Evolutionary conservation across 1,140 invertebrate species (phyloP), one percentile per base, ranked within the genome.

Genomic region (Sweltsa coloradensis): DNA sequence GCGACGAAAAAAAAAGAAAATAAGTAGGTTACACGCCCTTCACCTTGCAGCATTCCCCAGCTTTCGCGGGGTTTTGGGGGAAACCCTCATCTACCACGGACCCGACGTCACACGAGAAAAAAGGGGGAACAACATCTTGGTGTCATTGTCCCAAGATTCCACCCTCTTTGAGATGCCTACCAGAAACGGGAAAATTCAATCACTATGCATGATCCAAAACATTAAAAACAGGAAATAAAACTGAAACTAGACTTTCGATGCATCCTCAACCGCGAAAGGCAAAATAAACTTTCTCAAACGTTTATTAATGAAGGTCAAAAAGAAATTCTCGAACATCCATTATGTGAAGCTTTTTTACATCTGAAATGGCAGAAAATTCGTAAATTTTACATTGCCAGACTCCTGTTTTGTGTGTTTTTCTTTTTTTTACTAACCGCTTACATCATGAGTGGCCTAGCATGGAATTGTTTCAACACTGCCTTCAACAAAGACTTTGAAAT

Each of bases 291-390:
- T 86, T 55, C 65, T 89, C 22, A 85, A 85, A 86, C 82, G 0
- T 83, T 89, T 44, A 81, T 88, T 1, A 83, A 85, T 43, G 83
- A 86, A 61, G 83, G 85, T 0, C 85, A 88, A 56, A 86, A 86
- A 53, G 81, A 86, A 58, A 79, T 89, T 13, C 60, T 89, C 1
- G 70, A 85, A 42, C 86, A 89, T 69, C 86, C 86, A 0, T 58
- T 89, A 1, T 88, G 85, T 55, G 83, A 84, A 3, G 84, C 85
- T 0, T 89, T 89, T 62, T 61, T 89, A 0, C 78, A 88, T 56
- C 73, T 89, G 13, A 89, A 89, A 61, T 91, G 87, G 87, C 79
- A 87, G 53, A 88, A 88, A 61, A 88, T 91, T 51, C 70, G 85
- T n/a, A 85, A 85, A 62, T 89, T 87, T 57, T 89, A 89, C 56